Percentiles rank a stretch among this genome's conserved stretches.
These are phyloP conservation scores for Ditula angustiorana DNA, from an alignment of 2,888 invertebrate species.

Conservation along the genomic window DNA sequence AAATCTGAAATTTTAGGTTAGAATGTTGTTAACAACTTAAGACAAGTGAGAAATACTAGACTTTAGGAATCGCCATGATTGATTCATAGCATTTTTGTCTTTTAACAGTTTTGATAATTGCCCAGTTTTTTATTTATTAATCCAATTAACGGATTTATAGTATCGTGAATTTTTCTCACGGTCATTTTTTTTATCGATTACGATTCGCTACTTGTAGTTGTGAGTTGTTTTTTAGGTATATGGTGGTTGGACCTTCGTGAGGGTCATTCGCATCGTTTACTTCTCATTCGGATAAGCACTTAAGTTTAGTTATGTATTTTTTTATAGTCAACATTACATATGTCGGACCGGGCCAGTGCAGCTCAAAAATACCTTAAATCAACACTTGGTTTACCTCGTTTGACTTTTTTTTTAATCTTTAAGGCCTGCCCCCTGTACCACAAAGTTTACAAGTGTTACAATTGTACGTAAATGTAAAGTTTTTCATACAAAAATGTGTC, in stretches of 20 bases:
- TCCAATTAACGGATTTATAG: constrained; percentile 38
- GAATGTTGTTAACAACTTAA: no score
- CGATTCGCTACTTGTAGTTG: neutral
- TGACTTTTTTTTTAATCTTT: no score
- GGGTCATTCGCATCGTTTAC: constrained; percentile 11
- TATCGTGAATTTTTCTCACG: constrained; percentile 7
- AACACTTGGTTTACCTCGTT: no score
- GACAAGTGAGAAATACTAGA: no score
- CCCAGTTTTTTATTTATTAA: constrained; percentile 26
- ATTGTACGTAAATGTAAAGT: no score
- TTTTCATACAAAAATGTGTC: no score
- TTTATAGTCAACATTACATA: neutral
- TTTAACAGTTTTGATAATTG: constrained; percentile 37
- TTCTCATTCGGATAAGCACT: neutral
- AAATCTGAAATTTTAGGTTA: no score
- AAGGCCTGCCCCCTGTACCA: no score
- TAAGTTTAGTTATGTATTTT: neutral
- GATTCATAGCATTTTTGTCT: constrained; percentile 16
- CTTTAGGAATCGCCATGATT: neutral
- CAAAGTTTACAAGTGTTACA: no score
- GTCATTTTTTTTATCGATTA: neutral
- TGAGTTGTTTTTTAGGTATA: neutral
- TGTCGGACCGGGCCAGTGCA: no score
- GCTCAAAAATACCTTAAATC: no score
- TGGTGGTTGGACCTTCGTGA: neutral